Evolutionary conservation across 2,113 vertebrate species (phyloP), one percentile per base, ranked within the genome.

Genomic region (Gadus macrocephalus): DNA sequence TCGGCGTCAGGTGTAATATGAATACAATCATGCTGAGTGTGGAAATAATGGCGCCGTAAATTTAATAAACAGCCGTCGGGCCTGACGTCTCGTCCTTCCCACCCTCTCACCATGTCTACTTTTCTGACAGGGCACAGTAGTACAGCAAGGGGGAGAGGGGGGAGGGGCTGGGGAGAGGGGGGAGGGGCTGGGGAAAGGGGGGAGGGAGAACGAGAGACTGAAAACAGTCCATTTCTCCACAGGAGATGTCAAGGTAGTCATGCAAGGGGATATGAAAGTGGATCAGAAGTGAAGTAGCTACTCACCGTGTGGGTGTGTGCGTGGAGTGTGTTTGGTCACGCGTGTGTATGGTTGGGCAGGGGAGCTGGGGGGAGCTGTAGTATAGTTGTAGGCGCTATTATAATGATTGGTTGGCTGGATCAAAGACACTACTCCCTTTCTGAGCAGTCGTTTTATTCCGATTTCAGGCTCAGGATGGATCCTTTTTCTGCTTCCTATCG

Each of bases 11-110:
- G 71, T 83, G 77, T 89, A 90, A 89, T 91, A 86, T 83, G 86
- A 91, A 91, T 89, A 90, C 83, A 89, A 90, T 91, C 90, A 90
- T 86, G 84, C 85, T 81, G 85, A 88, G 87, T 84, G 86, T 75
- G 55, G 82, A 87, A 90, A 89, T 91, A 90, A 91, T 87, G 83
- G 83, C 63, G 77, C 81, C 76, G 81, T 89, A 89, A 90, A 90
- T 90, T 88, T 84, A 85, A 85, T 88, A 87, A 90, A 90, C 89
- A 91, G 89, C 85, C 62, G 53, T 75, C 67, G 75, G 72, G 80
- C 69, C 82, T 78, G 83, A 83, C 89, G 85, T 87, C 86, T 82
- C 86, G 86, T 86, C 86, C 81, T 78, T 69, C 69, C 77, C 86
- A 83, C 86, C 87, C 86, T 87, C 80, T 78, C 70, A 69, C 77